Percentiles rank a stretch among this genome's conserved stretches.
Conservation (phyloP, 2,888 invertebrate genomes). For the Agrotis clavis region DNA sequence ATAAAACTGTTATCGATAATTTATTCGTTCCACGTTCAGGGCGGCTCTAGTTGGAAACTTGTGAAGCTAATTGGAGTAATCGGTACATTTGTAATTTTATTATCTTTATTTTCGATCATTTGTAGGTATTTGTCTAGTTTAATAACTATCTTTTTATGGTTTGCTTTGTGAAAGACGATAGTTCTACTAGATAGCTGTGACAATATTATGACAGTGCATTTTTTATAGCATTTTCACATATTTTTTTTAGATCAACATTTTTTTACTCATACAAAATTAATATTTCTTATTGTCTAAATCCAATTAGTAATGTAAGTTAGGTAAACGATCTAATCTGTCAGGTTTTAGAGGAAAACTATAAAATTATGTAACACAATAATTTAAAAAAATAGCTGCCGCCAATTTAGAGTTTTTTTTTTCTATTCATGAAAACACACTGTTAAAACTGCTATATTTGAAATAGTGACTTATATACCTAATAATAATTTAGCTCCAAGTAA, state of each 20-base stretch:
- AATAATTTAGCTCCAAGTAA: background rate
- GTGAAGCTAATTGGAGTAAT: constrained; percentile 61
- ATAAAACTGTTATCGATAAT: constrained; percentile 64
- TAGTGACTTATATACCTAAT: background rate
- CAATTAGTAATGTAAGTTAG: too few relatives aligned
- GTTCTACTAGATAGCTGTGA: background rate
- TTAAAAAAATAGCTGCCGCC: too few relatives aligned
- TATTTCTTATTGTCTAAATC: background rate
- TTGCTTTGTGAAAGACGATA: constrained; percentile 21
- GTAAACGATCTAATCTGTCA: too few relatives aligned
- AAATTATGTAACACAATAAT: too few relatives aligned
- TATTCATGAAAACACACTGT: too few relatives aligned
- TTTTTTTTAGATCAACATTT: background rate
- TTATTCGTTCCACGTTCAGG: constrained; percentile 62
- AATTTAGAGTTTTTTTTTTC: background rate
- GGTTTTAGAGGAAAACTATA: too few relatives aligned
- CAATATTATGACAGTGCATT: background rate
- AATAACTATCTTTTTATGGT: constrained; percentile 33
- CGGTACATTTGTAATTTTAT: constrained; percentile 62
- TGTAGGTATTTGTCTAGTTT: constrained; percentile 42
- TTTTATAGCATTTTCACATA: background rate
- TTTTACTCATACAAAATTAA: background rate
- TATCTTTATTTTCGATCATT: constrained; percentile 52
- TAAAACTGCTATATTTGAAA: too few relatives aligned
- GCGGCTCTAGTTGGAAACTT: constrained; percentile 55